Evolutionary conservation across 2,113 vertebrate genomes (phyloP).

Genomic region (Picathartes gymnocephalus): DNA sequence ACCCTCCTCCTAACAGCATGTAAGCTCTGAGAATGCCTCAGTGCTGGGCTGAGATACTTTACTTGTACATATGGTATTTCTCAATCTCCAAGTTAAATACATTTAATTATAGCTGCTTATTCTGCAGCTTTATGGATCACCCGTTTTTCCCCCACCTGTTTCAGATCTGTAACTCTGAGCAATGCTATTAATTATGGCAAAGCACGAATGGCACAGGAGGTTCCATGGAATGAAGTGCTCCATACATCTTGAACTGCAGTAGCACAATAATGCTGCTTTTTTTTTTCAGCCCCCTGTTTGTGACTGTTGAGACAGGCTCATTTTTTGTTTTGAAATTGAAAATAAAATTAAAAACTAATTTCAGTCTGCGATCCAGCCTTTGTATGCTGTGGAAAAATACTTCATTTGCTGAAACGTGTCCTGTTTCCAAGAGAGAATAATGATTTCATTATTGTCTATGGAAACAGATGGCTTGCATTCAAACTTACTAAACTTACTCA

Average conservation of each 20-base stretch:
- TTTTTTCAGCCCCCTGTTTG: background rate
- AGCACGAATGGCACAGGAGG: constrained; percentile 12
- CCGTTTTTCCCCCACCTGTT: constrained; percentile 38
- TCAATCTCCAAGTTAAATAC: constrained; percentile 39
- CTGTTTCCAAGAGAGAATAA: constrained; percentile 59
- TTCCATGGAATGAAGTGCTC: background rate
- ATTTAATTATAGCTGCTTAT: constrained; percentile 58
- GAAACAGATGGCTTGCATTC: constrained; percentile 59
- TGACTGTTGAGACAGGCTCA: background rate
- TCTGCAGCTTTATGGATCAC: constrained; percentile 47
- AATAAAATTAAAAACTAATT: constrained; percentile 32
- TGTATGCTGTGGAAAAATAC: constrained; percentile 33
- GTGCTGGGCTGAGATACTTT: background rate
- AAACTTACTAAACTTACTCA: constrained; percentile 42
- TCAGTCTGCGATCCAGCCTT: background rate
- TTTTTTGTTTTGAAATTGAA: constrained; percentile 14
- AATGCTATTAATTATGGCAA: constrained; percentile 32
- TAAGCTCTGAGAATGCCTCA: constrained; percentile 4
- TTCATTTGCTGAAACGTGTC: constrained; percentile 32
- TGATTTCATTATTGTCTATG: constrained; percentile 67
- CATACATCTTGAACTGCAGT: background rate
- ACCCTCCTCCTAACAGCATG: constrained; percentile 14
- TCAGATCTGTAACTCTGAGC: constrained; percentile 57
- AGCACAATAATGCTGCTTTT: background rate
- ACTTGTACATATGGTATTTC: constrained; percentile 32